Evolutionary conservation across 2,113 vertebrate genomes (phyloP).

Genomic region (Hyaena hyaena): DNA sequence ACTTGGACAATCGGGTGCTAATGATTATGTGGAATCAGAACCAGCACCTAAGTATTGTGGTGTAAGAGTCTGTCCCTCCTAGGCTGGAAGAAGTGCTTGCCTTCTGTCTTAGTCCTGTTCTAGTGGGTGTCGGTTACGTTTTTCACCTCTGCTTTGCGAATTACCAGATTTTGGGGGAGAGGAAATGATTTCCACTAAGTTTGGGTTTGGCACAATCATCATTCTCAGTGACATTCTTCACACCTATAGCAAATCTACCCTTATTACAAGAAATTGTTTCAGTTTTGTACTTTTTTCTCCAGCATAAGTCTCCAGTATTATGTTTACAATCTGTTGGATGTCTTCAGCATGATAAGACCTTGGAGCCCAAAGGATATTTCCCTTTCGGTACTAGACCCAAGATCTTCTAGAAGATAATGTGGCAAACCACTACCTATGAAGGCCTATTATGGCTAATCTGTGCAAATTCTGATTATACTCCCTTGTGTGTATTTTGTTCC

Average conservation of each 20-base stretch:
- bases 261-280: background rate
- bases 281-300: background rate
- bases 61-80: background rate
- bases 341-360: background rate
- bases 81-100: background rate
- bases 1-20: conserved; percentile 68
- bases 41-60: background rate
- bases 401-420: conserved; percentile 4
- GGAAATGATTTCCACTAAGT: conserved; percentile 11
- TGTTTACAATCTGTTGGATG: conserved; percentile 39
- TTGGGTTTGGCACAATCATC: background rate
- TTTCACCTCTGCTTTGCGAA: background rate
- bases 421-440: conserved; percentile 46
- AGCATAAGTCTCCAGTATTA: background rate
- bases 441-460: conserved; percentile 12
- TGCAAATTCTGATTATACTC: conserved; percentile 10
- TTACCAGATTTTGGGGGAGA: background rate
- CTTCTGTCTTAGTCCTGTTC: background rate
- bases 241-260: background rate
- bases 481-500: background rate
- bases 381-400: conserved; percentile 20
- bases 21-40: background rate
- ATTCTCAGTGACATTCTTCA: background rate
- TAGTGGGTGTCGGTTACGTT: background rate
- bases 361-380: conserved; percentile 49